Base-by-base conservation (phyloP, 2,113 vertebrate genomes). In the Gavialis gangeticus region DNA sequence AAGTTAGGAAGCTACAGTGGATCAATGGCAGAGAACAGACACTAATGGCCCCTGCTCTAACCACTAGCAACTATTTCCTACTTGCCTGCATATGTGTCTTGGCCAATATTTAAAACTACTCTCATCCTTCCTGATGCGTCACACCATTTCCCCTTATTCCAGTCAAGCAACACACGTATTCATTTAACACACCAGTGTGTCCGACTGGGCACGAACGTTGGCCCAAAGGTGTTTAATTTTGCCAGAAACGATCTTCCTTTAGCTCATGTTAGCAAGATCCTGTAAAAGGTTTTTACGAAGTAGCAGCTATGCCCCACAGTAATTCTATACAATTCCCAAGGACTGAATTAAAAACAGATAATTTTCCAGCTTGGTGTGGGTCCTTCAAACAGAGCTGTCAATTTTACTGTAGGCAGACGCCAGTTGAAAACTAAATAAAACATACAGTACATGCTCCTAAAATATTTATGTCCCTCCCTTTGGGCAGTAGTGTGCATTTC, bases 341-440 rank as follows among this genome's bases (percentile, higher is more conserved):
- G 87, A 69, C 87, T 56, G 10, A 85, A 90, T 90, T 93, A 88
- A 95, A 94, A 77, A 63, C 95, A 90, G 78, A 81, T 92, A 90
- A 90, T 90, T 95, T 94, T 92, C 87, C 91, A 93, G 58, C 80
- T 66, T 24, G 66, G 77, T 22, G 63, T 78, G 91, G 64, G 81
- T 83, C 81, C 58, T 83, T 94, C 78, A 88, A 59, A 90, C 63
- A 58, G 67, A 93, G 81, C 81, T 90, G 91, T 96, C 91, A 94
- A 16, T 93, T 90, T 90, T 88, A 30, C 55, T 77, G 66, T 59
- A 83, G 84, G 67, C 87, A 94, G 84, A 92, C 0, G 2, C 30
- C 58, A 69, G 89, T 4, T 88, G 81, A 85, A 94, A 94, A 91
- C 66, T 88, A 55, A 87, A 90, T 66, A 73, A 92, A 89, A 64